These are phyloP conservation scores for Dysmachus trigonus DNA, from an alignment of 2,888 invertebrate species.

Conservation along the genomic window DNA sequence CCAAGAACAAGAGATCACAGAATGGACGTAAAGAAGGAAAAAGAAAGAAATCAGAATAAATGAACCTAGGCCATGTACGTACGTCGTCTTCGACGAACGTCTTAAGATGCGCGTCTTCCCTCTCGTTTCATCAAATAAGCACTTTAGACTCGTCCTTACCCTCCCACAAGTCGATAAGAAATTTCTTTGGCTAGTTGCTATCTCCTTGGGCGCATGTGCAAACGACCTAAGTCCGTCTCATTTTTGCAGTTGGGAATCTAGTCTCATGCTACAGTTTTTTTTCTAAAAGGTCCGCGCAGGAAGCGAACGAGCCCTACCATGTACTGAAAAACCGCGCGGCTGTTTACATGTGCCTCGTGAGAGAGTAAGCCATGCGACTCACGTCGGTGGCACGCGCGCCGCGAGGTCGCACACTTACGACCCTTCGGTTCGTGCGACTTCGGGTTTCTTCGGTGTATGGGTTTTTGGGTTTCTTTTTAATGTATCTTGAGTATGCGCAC, in stretches of 20 bases:
- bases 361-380: conserved; percentile 50
- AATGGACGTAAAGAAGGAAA: conserved; percentile 5
- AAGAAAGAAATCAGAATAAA: conserved; percentile 41
- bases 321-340: conserved; percentile 29
- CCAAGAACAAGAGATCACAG: conserved; percentile 36
- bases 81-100: not conserved
- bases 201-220: not conserved
- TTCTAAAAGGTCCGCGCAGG: not conserved
- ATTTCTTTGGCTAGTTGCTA: not conserved
- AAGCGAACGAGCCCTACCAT: not conserved
- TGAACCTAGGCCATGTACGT: conserved; percentile 42
- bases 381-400: conserved; percentile 51
- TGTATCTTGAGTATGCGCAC: conserved; percentile 36
- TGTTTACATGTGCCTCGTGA: conserved; percentile 41
- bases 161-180: conserved; percentile 30
- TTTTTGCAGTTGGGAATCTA: conserved; percentile 29
- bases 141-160: conserved; percentile 1
- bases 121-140: not conserved
- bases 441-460: conserved; percentile 14
- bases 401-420: conserved; percentile 49
- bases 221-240: conserved; percentile 12
- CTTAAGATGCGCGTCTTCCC: not conserved
- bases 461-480: not conserved
- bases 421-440: conserved; percentile 30
- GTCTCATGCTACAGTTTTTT: conserved; percentile 32